Evolutionary conservation across 2,797 vertebrate species (phyloP), one percentile per base, ranked within the genome.

Genomic region (Trichosurus vulpecula): DNA sequence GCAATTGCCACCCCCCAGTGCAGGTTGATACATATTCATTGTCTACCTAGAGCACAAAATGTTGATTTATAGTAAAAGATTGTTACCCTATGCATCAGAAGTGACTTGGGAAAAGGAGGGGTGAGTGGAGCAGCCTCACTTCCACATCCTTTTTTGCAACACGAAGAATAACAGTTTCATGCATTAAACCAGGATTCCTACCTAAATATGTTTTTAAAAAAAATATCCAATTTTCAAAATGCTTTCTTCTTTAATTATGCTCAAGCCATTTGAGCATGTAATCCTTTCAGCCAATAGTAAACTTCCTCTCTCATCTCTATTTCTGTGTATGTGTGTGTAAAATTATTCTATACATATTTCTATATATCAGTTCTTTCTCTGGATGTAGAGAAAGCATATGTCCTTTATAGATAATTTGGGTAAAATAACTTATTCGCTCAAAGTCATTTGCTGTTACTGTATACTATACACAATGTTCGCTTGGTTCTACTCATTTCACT

Each of bases 11-110:
- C 53, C 97, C 92, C 92, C 66, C 52, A 54, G 93, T 96, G 94
- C 96, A 97, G 93, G 93, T 30, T 95, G 95, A 95, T 93, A 94
- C 93, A 91, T 90, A 96, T 91, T 92, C 93, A 92, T 14, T 41
- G 90, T 95, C 57, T 90, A 94, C 90, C 91, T 93, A 96, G 91
- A 81, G 94, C 95, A 92, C 58, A 92, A 95, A 94, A 92, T 27
- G 58, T 8, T 52, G 91, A 56, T 94, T 56, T 93, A 91, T 41
- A 94, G 95, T 93, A 92, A 93, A 95, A 90, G 47, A 90, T 4
- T 52, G 52, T 90, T 53, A 30, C 92, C 90, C 53, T 54, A 74
- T 57, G 91, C 90, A 92, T 95, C 90, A n/a, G 54, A 94, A 16
- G 53, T 92, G 90, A 93, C 55, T 52, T 35, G 91, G 91, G 53